Evolutionary conservation across 2,113 vertebrate species (phyloP).

Genomic region (Phalacrocorax brasilianus): DNA sequence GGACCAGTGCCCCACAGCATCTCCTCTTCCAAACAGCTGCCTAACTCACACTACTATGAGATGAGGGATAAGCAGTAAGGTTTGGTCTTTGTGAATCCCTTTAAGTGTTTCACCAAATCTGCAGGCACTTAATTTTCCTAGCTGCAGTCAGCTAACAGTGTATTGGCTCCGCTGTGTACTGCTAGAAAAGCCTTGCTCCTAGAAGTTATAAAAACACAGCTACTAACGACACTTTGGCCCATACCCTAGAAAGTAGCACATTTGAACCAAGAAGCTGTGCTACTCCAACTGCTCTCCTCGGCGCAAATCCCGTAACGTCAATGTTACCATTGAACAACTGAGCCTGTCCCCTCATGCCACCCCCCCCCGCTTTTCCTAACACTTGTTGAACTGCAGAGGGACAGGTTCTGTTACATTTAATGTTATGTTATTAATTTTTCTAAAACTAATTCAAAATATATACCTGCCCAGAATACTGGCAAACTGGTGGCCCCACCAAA

Average conservation of each 20-base stretch:
- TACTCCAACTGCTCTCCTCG: background rate
- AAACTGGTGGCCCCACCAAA: background rate
- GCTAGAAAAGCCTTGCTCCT: background rate
- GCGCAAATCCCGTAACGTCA: fast-evolving
- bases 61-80: background rate
- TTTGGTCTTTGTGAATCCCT: background rate
- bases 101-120: background rate
- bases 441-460: background rate
- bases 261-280: background rate
- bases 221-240: background rate
- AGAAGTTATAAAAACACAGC: background rate
- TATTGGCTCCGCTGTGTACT: background rate
- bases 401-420: background rate
- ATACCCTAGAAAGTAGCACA: background rate
- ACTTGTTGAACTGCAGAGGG: background rate
- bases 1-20: background rate
- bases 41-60: background rate
- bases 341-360: background rate
- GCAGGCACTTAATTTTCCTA: background rate
- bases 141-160: background rate
- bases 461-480: background rate
- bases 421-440: background rate
- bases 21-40: background rate
- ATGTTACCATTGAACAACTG: background rate
- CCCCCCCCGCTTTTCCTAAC: background rate